A percentile compares a stretch with the other conserved stretches of the same genome.
Conservation (phyloP, 2,797 vertebrate species). For the Dryobates pubescens region DNA sequence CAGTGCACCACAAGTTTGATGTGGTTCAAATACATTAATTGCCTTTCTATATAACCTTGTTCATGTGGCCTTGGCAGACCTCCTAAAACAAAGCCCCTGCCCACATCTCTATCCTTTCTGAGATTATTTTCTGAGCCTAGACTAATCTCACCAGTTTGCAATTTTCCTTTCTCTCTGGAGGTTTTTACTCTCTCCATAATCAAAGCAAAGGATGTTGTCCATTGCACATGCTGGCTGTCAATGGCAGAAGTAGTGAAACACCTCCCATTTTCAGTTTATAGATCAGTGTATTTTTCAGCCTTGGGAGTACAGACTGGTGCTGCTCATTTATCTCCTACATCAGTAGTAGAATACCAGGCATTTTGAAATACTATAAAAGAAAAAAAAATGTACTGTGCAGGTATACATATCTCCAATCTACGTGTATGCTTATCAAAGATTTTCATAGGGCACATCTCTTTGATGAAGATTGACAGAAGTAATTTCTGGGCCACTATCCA, state of each 20-base stretch:
- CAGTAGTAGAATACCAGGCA: not conserved
- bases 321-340: not conserved
- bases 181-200: not conserved
- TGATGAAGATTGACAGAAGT: not conserved
- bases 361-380: not conserved
- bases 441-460: not conserved
- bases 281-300: not conserved
- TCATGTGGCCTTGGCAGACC: not conserved
- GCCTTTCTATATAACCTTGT: not conserved
- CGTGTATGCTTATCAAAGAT: not conserved
- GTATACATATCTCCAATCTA: not conserved
- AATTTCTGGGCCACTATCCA: no score
- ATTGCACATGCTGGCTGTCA: not conserved
- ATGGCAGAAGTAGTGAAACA: not conserved
- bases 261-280: not conserved
- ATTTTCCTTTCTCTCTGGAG: not conserved
- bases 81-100: not conserved
- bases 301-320: not conserved
- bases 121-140: not conserved
- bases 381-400: not conserved
- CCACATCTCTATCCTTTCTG: not conserved
- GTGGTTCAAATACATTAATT: not conserved
- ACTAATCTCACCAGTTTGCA: not conserved
- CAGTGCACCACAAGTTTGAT: not conserved
- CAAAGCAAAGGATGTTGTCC: not conserved